Evolutionary conservation across 1,140 invertebrate species (phyloP).

Genomic region (Colletes latitarsis): DNA sequence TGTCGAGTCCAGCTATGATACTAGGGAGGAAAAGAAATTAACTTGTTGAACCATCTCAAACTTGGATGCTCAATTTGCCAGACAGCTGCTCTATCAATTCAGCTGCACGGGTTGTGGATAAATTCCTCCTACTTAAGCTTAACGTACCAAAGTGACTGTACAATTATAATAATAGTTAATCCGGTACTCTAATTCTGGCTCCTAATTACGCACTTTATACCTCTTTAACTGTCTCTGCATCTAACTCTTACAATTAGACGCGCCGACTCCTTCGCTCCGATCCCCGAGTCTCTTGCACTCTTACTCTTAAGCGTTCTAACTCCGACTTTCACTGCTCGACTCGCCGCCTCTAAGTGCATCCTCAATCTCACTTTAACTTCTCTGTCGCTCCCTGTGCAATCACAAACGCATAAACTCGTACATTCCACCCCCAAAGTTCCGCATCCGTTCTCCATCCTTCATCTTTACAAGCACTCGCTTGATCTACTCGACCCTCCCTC

Average conservation of each 20-base stretch:
- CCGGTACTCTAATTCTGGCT: neutral
- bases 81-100: too few relatives aligned
- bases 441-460: neutral
- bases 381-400: neutral
- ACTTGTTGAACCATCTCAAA: too few relatives aligned
- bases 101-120: too few relatives aligned
- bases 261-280: neutral
- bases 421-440: neutral
- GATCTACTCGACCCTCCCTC: neutral
- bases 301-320: neutral
- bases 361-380: constrained; percentile 1
- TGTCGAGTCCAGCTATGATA: too few relatives aligned
- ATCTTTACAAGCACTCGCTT: neutral
- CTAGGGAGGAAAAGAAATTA: too few relatives aligned
- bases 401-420: neutral
- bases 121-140: too few relatives aligned
- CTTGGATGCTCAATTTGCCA: neutral
- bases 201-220: neutral
- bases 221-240: neutral
- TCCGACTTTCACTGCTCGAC: neutral
- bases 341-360: neutral
- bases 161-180: constrained; percentile 5
- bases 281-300: neutral
- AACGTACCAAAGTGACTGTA: neutral
- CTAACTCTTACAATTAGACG: neutral